phyloP scores from a whole-genome alignment of 2,797 vertebrate species.

The Chloroceryle amazona region DNA sequence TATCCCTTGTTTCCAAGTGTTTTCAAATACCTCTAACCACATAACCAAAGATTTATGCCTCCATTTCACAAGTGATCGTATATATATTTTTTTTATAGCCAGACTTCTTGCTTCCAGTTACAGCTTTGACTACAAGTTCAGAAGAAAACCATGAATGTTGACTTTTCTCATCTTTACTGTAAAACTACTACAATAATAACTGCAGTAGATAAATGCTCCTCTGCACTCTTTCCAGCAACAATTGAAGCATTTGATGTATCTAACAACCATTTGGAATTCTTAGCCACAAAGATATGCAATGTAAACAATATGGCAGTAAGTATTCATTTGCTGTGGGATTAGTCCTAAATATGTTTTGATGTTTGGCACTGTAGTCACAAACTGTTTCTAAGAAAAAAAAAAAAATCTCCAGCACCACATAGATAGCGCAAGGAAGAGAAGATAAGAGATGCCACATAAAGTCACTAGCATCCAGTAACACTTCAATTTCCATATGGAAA shows the following conservation, averaged over 20 bases:
- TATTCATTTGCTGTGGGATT: conserved; percentile 57
- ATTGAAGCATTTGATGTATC: not conserved
- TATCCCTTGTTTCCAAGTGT: not conserved
- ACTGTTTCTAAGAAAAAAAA: not conserved
- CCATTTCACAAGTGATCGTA: not conserved
- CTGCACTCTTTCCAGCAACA: not conserved
- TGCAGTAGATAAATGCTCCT: not conserved
- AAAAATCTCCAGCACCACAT: not conserved
- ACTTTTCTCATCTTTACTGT: not conserved
- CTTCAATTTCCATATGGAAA: conserved; percentile 61
- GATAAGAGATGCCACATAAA: conserved; percentile 37
- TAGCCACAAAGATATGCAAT: not conserved
- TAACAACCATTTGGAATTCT: not conserved
- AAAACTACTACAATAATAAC: not conserved
- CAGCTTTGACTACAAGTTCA: not conserved
- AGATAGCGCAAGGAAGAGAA: not conserved
- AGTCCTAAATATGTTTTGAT: conserved; percentile 25
- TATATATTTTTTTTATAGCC: not conserved
- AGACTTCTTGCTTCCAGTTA: not conserved
- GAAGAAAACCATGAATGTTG: not conserved
- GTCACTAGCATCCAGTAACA: conserved; percentile 35
- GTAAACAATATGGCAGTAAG: conserved; percentile 42
- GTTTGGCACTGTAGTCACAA: not conserved
- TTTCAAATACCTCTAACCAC: conserved; percentile 16
- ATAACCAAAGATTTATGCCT: not conserved